A percentile compares a stretch with the other conserved stretches of the same genome.
These are phyloP conservation scores for Epizoanthus stellaris DNA, from an alignment of 92 coral and sea anemone genomes.

Conservation along the genomic window DNA sequence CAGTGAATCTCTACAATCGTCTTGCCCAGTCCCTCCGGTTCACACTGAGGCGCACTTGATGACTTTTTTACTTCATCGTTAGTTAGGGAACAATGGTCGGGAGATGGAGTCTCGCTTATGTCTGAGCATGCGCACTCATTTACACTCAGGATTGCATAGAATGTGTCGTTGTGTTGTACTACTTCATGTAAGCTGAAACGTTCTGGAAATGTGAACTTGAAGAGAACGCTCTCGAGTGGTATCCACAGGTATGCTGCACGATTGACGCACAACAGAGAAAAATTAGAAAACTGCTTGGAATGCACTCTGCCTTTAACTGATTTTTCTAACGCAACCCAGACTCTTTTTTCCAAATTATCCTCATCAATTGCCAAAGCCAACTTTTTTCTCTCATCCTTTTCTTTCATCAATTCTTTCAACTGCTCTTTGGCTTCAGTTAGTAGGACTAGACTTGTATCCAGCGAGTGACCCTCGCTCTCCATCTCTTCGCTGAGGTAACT, in stretches of 20 bases:
- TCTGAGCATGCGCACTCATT: constrained; percentile 12
- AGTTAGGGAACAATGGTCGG: no score
- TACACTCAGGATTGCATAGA: constrained; percentile 20
- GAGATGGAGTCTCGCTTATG: not conserved
- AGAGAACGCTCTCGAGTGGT: constrained; percentile 10
- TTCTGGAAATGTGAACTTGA: constrained; percentile 13
- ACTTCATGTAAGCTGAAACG: constrained; percentile 19
- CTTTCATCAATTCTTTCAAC: not conserved
- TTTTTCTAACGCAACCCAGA: constrained; percentile 6
- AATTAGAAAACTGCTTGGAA: not conserved
- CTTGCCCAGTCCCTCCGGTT: not conserved
- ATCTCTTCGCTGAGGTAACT: not conserved
- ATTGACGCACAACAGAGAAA: constrained; percentile 7
- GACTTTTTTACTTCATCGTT: not conserved
- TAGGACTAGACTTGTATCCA: not conserved
- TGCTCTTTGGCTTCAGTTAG: constrained; percentile 2
- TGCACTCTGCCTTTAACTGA: not conserved
- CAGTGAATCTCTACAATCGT: constrained; percentile 16
- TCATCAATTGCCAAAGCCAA: not conserved
- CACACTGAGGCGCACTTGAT: not conserved
- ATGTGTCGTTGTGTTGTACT: constrained; percentile 7
- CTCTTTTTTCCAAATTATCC: not conserved
- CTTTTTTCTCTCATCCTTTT: not conserved
- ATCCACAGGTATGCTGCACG: constrained; percentile 8
- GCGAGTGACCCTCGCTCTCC: not conserved